phyloP scores from a whole-genome alignment of 2,888 invertebrate species.

The Syrista parreyssii region DNA sequence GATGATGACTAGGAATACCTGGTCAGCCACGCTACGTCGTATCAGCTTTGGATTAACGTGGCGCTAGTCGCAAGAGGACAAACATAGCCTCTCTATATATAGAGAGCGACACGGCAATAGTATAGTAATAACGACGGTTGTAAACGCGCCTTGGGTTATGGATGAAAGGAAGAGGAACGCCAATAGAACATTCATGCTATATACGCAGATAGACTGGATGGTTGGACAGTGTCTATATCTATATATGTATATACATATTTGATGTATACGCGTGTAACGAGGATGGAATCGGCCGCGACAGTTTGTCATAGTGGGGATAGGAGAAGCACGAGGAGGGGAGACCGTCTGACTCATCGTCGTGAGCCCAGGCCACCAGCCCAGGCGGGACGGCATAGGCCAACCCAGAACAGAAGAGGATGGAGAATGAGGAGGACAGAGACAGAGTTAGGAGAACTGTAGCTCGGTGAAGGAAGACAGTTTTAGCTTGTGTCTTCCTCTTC shows the following conservation, averaged over 20 bases:
- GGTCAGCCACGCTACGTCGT: not conserved
- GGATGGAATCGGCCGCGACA: conserved; percentile 30
- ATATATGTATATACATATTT: not conserved
- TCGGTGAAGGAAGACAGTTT: conserved; percentile 61
- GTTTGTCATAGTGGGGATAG: conserved; percentile 25
- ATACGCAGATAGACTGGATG: not conserved
- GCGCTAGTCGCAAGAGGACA: not conserved
- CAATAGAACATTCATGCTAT: not conserved
- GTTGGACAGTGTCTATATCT: not conserved
- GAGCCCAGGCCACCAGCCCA: conserved; percentile 44
- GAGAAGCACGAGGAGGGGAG: conserved; percentile 23
- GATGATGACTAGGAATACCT: not conserved
- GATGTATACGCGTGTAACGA: not conserved
- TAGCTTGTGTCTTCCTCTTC: conserved; percentile 55
- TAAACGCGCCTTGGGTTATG: not conserved
- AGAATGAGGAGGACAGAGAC: not conserved
- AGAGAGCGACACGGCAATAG: not conserved
- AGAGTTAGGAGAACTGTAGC: conserved; percentile 54
- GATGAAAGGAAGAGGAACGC: not conserved
- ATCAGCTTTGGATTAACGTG: not conserved
- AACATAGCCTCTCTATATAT: not conserved
- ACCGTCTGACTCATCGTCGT: conserved; percentile 53
- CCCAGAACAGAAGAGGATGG: not conserved
- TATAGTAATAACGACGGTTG: not conserved
- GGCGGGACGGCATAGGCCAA: not conserved